phyloP scores from a whole-genome alignment of 2,888 invertebrate species.

The Linyphia triangularis region DNA sequence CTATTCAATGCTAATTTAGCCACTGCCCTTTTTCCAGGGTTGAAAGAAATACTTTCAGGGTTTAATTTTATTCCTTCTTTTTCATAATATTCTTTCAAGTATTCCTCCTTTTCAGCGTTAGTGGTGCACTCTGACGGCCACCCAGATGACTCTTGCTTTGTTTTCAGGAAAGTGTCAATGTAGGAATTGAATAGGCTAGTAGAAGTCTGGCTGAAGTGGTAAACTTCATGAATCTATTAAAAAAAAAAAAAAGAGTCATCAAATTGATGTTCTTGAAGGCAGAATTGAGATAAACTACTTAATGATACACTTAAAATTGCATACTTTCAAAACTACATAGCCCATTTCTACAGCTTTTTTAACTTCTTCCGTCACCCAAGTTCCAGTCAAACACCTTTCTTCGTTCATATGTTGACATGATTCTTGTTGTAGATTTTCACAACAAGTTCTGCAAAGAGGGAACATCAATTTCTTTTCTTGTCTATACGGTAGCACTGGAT shows the following conservation, averaged over 20 bases:
- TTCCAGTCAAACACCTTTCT: conserved; percentile 77
- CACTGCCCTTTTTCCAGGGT: not conserved
- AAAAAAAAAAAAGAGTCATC: not conserved
- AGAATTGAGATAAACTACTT: not conserved
- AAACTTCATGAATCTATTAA: not conserved
- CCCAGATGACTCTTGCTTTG: not conserved
- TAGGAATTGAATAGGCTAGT: not conserved
- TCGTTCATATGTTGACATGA: conserved; percentile 78
- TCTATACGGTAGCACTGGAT: conserved; percentile 78
- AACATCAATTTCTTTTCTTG: conserved; percentile 78
- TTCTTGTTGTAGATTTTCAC: conserved; percentile 76
- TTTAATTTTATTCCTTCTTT: not conserved
- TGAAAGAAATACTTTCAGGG: not conserved
- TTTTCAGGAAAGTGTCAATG: conserved; percentile 2
- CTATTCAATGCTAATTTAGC: not conserved
- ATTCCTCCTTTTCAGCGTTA: not conserved
- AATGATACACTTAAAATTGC: not conserved
- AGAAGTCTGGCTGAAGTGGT: not conserved
- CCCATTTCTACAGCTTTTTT: conserved; percentile 78
- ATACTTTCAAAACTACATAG: not conserved
- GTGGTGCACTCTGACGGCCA: not conserved
- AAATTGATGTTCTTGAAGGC: not conserved
- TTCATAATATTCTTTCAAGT: not conserved
- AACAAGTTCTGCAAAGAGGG: conserved; percentile 78
- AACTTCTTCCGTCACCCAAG: conserved; percentile 78